Evolutionary conservation across 2,797 vertebrate species (phyloP).

Genomic region (Buceros bicornis): DNA sequence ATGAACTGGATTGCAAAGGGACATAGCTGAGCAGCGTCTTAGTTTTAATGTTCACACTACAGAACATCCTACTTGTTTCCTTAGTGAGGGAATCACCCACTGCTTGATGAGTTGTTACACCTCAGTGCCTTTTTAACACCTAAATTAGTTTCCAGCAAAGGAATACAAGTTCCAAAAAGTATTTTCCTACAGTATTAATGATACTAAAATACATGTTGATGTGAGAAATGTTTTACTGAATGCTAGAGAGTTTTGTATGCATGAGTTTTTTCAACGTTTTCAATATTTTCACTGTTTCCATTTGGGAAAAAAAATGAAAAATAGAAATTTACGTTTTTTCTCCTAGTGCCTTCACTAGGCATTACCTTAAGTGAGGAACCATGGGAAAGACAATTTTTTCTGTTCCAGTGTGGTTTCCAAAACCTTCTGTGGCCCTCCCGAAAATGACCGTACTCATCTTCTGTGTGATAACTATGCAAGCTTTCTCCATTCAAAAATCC

Average conservation of each 20-base stretch:
- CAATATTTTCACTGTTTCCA: not conserved
- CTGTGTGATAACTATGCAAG: not conserved
- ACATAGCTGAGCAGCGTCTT: not conserved
- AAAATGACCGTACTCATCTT: not conserved
- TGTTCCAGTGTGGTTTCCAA: not conserved
- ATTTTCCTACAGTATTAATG: not conserved
- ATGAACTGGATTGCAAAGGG: not conserved
- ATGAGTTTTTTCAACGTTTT: not conserved
- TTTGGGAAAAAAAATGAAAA: not conserved
- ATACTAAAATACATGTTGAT: not conserved
- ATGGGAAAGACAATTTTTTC: not conserved
- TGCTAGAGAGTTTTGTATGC: not conserved
- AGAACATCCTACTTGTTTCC: not conserved
- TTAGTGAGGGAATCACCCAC: not conserved
- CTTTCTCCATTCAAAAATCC: not conserved
- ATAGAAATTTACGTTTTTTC: not conserved
- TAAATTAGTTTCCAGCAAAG: not conserved
- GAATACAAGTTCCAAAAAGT: not conserved
- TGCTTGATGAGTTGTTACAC: not conserved
- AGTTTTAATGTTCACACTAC: not conserved
- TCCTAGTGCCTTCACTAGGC: not conserved
- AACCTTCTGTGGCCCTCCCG: not conserved
- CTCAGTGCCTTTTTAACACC: not conserved
- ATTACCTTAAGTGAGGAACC: not conserved
- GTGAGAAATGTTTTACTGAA: not conserved